A percentile compares a stretch with the other conserved stretches of the same genome.
Conservation (phyloP, 2,113 vertebrate species). For the Chionodraco myersi region DNA sequence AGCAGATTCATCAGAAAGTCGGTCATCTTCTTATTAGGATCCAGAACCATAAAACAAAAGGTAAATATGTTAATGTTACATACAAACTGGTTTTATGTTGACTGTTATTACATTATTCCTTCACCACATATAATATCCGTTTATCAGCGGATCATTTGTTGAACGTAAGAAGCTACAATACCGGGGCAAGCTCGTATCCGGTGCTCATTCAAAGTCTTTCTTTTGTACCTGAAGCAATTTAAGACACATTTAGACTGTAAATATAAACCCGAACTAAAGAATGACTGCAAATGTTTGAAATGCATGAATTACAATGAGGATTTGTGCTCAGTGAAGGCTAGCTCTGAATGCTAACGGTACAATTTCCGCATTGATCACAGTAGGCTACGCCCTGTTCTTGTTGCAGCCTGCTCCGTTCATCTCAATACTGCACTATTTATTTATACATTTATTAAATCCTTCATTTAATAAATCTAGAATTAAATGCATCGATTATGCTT, state of each 20-base stretch:
- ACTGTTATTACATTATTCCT: not conserved
- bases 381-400: conserved; percentile 46
- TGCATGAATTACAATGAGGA: not conserved
- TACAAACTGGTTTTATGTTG: not conserved
- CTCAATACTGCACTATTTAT: not conserved
- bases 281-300: not conserved
- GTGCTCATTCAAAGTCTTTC: not conserved
- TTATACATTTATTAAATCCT: too few relatives aligned
- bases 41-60: not conserved
- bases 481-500: rapidly evolving
- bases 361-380: conserved; percentile 72
- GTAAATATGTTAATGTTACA: not conserved
- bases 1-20: conserved; percentile 39
- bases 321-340: conserved; percentile 22
- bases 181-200: conserved; percentile 36
- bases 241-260: not conserved
- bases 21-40: conserved; percentile 12
- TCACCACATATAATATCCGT: not conserved
- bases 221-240: not conserved
- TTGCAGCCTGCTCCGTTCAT: conserved; percentile 33
- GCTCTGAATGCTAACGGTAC: conserved; percentile 38
- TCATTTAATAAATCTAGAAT: not conserved
- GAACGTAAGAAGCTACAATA: conserved; percentile 24
- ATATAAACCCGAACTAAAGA: not conserved
- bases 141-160: conserved; percentile 8